Base-by-base conservation (phyloP, 1,140 invertebrate species). In the Lepidurus packardi region DNA sequence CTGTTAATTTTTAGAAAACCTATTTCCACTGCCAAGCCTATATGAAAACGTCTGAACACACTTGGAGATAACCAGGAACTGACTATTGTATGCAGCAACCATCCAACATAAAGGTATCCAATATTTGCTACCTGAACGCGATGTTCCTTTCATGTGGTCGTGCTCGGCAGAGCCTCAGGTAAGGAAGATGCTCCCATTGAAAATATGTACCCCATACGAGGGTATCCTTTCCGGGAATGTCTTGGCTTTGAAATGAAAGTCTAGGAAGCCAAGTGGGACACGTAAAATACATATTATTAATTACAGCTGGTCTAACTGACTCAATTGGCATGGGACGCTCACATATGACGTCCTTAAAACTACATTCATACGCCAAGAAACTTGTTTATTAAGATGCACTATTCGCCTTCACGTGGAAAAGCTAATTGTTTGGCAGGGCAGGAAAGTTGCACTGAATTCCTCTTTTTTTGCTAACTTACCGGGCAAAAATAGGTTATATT, bases 111-210 rank as follows among this genome's bases (percentile, higher is more conserved):
- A 47, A 21, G 53, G 53, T n/a, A n/a, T 4, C 53, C 53, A 65
- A 21, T 65, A 47, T 47, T 10, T 47, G 21, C 53, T 21, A 65
- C 53, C 21, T 21, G 21, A 21, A 21, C 8, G 53, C 53, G 53
- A 65, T 65, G 53, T 47, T 21, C 53, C 53, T 65, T 65, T 65
- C 53, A 21, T 21, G 53, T n/a, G 34, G 34, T 34, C 34, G 34
- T 65, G 8, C n/a, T 65, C 53, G 9, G 13, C 16, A 13, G 16
- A 47, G 10, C 45, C 13, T 16, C 16, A 65, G 53, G 53, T 21
- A 21, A 65, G 16, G 45, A 47, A 65, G 53, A 65, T 65, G 53
- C 53, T 65, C 53, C 53, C 53, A 65, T 65, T 65, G 53, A 65
- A 16, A 65, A 65, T 21, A 65, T 21, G 7, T 13, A 65, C 21